Percentiles rank a stretch among this genome's conserved stretches.
Conservation (phyloP, 2,888 invertebrate genomes). For the Cinara cedri region DNA sequence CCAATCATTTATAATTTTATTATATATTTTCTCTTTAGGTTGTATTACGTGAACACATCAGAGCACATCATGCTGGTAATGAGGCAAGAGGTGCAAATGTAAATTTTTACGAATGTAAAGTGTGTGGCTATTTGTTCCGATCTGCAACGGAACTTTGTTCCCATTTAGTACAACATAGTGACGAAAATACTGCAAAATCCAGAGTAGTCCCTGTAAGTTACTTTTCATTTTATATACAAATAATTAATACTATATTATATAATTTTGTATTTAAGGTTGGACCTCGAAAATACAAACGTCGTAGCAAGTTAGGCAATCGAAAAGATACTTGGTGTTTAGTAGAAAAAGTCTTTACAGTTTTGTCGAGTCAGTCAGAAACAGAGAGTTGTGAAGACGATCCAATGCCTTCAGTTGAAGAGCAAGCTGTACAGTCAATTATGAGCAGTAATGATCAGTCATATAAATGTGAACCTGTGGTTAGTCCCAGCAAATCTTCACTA, state of each 20-base stretch:
- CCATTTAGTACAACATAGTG: slow-evolving; percentile 84
- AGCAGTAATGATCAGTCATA: not conserved
- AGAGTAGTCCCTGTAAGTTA: slow-evolving; percentile 48
- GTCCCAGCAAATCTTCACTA: slow-evolving; percentile 38
- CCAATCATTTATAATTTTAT: slow-evolving; percentile 29
- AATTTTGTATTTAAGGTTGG: slow-evolving; percentile 64
- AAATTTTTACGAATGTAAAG: slow-evolving; percentile 75
- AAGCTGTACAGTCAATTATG: slow-evolving; percentile 58
- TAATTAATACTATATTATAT: not conserved
- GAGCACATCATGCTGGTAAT: slow-evolving; percentile 84
- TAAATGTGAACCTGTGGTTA: not conserved
- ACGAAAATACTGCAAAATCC: slow-evolving; percentile 75
- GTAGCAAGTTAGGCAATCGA: slow-evolving; percentile 69
- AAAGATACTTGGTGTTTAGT: slow-evolving; percentile 55
- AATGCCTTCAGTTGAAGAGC: slow-evolving; percentile 47
- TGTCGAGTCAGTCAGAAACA: slow-evolving; percentile 58
- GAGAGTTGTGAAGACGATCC: slow-evolving; percentile 59
- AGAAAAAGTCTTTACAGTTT: slow-evolving; percentile 55
- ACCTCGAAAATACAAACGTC: slow-evolving; percentile 79
- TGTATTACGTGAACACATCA: slow-evolving; percentile 81
- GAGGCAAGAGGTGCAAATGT: slow-evolving; percentile 71
- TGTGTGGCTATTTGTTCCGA: slow-evolving; percentile 74
- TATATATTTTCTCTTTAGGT: too few relatives aligned
- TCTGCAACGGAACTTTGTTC: slow-evolving; percentile 79
- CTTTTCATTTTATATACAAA: not conserved